A percentile compares a stretch with the other conserved stretches of the same genome.
Evolutionary conservation across 1,140 invertebrate genomes (phyloP).

Genomic region (Semibalanus balanoides): DNA sequence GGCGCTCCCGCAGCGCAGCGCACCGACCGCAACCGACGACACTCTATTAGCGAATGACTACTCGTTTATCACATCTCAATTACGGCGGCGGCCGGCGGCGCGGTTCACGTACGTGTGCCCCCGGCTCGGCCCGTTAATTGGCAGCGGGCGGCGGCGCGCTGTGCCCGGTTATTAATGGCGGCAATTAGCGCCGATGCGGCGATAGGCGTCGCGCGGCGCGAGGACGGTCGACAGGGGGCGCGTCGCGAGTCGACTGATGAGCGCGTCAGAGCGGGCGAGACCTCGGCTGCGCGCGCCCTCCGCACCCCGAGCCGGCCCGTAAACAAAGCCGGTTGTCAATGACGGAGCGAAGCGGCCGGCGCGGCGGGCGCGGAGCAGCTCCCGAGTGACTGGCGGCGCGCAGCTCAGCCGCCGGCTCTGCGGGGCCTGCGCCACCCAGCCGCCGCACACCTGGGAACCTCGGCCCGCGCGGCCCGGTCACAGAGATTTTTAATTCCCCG

Average conservation of each 20-base stretch:
- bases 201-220: not conserved
- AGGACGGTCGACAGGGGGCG: not conserved
- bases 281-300: not conserved
- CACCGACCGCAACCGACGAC: not conserved
- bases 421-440: no score
- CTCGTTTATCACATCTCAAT: slow-evolving; percentile 2
- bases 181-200: not conserved
- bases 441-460: not conserved
- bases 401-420: not conserved
- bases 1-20: no score
- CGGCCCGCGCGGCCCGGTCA: no score
- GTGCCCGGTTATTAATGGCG: not conserved
- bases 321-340: not conserved
- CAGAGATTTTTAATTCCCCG: not conserved
- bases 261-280: no score
- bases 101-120: not conserved
- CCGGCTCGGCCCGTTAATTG: not conserved
- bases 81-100: not conserved
- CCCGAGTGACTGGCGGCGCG: no score
- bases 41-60: not conserved
- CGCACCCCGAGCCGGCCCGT: not conserved
- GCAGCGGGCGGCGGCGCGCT: not conserved
- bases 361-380: no score
- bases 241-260: not conserved
- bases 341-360: no score